A percentile compares a stretch with the other conserved stretches of the same genome.
Conservation (phyloP, 2,113 vertebrate species). For the Pionites leucogaster region DNA sequence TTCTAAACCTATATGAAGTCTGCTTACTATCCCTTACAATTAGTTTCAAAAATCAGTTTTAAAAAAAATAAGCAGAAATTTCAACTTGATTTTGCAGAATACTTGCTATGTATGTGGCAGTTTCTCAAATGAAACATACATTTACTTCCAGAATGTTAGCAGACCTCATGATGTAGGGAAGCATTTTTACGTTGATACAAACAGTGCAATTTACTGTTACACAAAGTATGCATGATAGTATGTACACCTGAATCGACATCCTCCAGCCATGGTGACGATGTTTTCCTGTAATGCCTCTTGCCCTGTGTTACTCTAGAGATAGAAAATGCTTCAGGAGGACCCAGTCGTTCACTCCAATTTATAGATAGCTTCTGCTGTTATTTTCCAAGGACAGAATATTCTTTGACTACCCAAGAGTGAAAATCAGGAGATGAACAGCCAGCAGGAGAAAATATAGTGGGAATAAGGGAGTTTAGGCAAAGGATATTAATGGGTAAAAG, state of each 20-base stretch:
- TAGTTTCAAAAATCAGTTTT: background rate
- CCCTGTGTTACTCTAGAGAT: slow-evolving; percentile 18
- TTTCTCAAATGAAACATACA: background rate
- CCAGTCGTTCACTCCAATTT: background rate
- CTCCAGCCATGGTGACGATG: background rate
- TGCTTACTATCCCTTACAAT: background rate
- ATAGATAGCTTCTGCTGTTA: background rate
- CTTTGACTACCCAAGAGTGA: background rate
- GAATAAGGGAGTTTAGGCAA: background rate
- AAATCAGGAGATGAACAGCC: background rate
- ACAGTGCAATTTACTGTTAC: background rate
- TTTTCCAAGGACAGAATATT: background rate
- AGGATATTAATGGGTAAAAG: background rate
- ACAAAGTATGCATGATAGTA: fast-evolving
- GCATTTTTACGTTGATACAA: background rate
- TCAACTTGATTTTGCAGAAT: background rate
- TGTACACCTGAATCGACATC: background rate
- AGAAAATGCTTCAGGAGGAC: background rate
- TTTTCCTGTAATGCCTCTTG: slow-evolving; percentile 3
- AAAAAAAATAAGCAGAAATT: background rate
- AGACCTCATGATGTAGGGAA: background rate
- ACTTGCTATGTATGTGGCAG: background rate
- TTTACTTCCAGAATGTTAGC: background rate
- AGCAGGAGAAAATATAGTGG: background rate
- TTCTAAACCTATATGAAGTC: background rate